phyloP scores from a whole-genome alignment of 2,888 invertebrate genomes.

The Homarus gammarus region DNA sequence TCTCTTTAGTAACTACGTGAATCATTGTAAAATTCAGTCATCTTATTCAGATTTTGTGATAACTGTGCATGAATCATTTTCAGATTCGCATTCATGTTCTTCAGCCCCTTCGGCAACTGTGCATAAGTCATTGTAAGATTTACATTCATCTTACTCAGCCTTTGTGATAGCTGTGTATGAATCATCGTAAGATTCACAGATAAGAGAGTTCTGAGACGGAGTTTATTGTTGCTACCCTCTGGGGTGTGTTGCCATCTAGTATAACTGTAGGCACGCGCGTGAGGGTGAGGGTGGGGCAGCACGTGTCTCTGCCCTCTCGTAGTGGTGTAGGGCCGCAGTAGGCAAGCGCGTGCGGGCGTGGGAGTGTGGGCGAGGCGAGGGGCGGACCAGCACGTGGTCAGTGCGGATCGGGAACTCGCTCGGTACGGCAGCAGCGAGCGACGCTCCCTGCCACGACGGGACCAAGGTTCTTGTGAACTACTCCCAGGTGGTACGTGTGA shows the following conservation, averaged over 20 bases:
- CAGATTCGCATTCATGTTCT: neutral
- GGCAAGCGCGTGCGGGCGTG: conserved; percentile 34
- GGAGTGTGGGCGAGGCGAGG: conserved; percentile 33
- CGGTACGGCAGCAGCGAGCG: neutral
- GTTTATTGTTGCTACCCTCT: neutral
- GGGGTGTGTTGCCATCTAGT: too few relatives aligned
- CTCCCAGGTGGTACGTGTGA: too few relatives aligned
- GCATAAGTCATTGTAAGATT: neutral
- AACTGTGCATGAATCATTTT: too few relatives aligned
- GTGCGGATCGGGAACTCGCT: conserved; percentile 26
- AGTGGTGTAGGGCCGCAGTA: conserved; percentile 27
- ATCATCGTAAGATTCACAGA: neutral
- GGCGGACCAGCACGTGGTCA: conserved; percentile 49
- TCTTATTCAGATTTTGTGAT: too few relatives aligned
- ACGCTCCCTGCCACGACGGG: neutral
- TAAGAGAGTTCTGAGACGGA: neutral
- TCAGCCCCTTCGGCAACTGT: neutral
- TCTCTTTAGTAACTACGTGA: too few relatives aligned
- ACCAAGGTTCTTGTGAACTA: neutral
- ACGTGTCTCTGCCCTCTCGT: conserved; percentile 17
- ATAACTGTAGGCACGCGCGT: neutral
- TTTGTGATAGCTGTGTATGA: neutral
- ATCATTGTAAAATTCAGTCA: too few relatives aligned
- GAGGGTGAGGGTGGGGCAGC: conserved; percentile 8
- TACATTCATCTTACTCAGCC: neutral